phyloP scores from a whole-genome alignment of 2,797 vertebrate genomes.

The Alca torda region DNA sequence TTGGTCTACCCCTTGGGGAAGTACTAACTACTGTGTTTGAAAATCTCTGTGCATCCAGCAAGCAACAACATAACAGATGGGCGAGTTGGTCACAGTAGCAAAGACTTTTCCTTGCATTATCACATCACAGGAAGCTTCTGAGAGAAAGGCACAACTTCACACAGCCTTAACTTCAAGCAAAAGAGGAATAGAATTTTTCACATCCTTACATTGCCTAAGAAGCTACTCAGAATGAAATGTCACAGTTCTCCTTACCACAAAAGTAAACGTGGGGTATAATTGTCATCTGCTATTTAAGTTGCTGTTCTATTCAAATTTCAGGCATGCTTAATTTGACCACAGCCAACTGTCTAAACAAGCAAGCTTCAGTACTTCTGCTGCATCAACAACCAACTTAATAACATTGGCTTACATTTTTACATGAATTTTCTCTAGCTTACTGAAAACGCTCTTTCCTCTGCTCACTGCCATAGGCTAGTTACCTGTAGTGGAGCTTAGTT shows the following conservation, averaged over 20 bases:
- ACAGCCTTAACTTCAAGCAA: constrained; percentile 38
- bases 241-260: constrained; percentile 18
- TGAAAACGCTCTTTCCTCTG: background rate
- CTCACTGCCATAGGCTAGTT: background rate
- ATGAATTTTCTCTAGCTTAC: background rate
- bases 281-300: constrained; percentile 42
- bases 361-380: background rate
- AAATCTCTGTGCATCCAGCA: background rate
- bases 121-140: constrained; percentile 41
- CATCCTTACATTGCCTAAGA: background rate
- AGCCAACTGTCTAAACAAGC: constrained; percentile 14
- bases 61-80: background rate
- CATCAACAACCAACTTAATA: background rate
- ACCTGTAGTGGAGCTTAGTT: background rate
- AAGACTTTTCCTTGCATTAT: constrained; percentile 22
- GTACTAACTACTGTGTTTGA: background rate
- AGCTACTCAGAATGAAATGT: constrained; percentile 19
- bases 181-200: background rate
- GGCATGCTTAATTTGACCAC: constrained; percentile 18
- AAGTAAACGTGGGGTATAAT: background rate
- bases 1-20: background rate
- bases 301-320: background rate
- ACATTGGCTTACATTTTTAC: background rate
- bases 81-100: constrained; percentile 25
- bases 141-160: constrained; percentile 26